A percentile compares a stretch with the other conserved stretches of the same genome.
Evolutionary conservation across 2,113 vertebrate genomes (phyloP).

Genomic region (Pantherophis guttatus): DNA sequence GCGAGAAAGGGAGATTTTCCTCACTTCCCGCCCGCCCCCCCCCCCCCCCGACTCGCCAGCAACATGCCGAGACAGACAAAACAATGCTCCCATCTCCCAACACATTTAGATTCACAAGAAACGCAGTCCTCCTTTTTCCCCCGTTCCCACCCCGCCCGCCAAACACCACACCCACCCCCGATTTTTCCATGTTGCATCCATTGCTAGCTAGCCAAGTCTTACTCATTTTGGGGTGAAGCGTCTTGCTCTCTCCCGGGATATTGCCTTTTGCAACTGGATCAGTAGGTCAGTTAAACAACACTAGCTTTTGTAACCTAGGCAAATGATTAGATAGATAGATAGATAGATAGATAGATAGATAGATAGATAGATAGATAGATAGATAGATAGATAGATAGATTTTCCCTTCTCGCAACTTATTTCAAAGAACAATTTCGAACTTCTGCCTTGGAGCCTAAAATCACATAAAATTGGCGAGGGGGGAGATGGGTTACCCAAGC

Average conservation of each 20-base stretch:
- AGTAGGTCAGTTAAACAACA: slow-evolving; percentile 7
- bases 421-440: not conserved
- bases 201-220: slow-evolving; percentile 11
- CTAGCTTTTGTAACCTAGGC: not conserved
- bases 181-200: not conserved
- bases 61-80: not conserved
- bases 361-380: not conserved
- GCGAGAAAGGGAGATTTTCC: not conserved
- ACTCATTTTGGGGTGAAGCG: slow-evolving; percentile 16
- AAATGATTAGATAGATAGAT: not conserved
- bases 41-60: not conserved
- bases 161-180: not conserved
- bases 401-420: not conserved
- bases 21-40: not conserved
- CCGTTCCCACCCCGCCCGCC: not conserved
- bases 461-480: not conserved
- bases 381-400: not conserved
- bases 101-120: not conserved
- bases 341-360: not conserved
- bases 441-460: not conserved
- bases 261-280: slow-evolving; percentile 46
- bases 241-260: not conserved
- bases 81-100: not conserved
- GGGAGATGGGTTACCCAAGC: not conserved
- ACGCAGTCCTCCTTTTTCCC: not conserved